Evolutionary conservation across 2,113 vertebrate genomes (phyloP), one percentile per base, ranked within the genome.

Genomic region (Elaphurus davidianus): DNA sequence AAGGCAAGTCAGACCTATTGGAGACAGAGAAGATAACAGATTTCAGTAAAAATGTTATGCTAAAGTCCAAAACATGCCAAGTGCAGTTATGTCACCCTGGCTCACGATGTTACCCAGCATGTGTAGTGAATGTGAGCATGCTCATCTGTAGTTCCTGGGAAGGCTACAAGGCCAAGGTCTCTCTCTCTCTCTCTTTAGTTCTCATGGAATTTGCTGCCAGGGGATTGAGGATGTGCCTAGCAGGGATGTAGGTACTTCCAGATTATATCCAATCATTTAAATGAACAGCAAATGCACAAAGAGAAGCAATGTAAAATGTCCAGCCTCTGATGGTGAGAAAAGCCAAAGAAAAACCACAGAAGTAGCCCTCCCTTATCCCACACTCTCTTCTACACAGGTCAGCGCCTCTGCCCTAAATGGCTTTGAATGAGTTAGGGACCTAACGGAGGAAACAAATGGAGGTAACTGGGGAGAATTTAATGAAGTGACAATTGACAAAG

Each of bases 161-260:
- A 84, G 62, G 11, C 40, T 71, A 19, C 45, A 43, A 55, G 43
- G n/a, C 30, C 52, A 28, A 25, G 5, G 64, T 21, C 62, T 96
- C 57, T 86, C 57, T 96, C 62, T 96, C 62, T 86, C 57, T 89
- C 64, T 60, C 52, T 27, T 45, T 67, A 19, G 28, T 57, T 36
- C 16, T 85, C 30, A 8, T 45, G 67, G 82, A 60, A 54, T 52
- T 83, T 71, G 4, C 28, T 78, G n/a, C 71, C 27, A 27, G 55
- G 43, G 19, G 17, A 43, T 3, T 47, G 79, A 71, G 90, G 28
- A 45, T 57, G 55, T 64, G 30, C 50, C 50, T n/a, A 30, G 36
- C 36, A 55, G 81, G 78, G 79, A 59, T 6, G 19, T 6, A 60
- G 17, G 28, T 23, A 7, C n/a, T 86, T 86, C 12, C 21, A 50